Base-by-base conservation (phyloP, 2,888 invertebrate genomes). In the Eremobia ochroleuca region DNA sequence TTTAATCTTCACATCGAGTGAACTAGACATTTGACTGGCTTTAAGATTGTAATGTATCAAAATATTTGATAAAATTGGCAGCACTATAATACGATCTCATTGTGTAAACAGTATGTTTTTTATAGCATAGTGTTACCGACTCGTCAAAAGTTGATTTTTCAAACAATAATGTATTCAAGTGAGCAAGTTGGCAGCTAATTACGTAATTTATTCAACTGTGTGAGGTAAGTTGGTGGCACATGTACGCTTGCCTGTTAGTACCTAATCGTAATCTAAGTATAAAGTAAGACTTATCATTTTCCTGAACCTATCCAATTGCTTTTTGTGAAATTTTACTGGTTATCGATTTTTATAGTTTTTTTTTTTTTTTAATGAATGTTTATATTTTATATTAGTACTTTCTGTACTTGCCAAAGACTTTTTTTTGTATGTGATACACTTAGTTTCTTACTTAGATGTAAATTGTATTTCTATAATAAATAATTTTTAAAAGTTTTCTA, bases 321-420 rank as follows among this genome's bases (percentile, higher is more conserved):
- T 81, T 86, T 87, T 85, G 62, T 82, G 52, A 83, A 79, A 76
- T 76, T 87, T 77, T 85, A 87, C 85, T 4, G 11, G 74, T 86
- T 88, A 85, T 85, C 87, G 85, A 85, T 90, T 92, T 91, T 89
- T 89, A 84, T 89, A 90, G 75, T 84, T 89, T 90, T 87, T 88
- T 90, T 92, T 89, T 84, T 89, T 90, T 87, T 88, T 90, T 92
- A 88, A 89, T 88, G 90, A 91, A 91, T 90, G 85, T 91, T 89
- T 88, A 87, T 84, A 87, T 83, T 88, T 80, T 83, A 87, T 85
- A 85, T 78, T 89, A 88, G 93, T 95, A 94, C 93, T 90, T 91
- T 92, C 91, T 90, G 94, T 96, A 94, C 94, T 96, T 92, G 96
- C 96, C 96, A 97, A 96, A 97, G 96, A 96, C 94, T 94, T 95